Conservation (phyloP, 1,140 invertebrate genomes). For the Plodia interpunctella region DNA sequence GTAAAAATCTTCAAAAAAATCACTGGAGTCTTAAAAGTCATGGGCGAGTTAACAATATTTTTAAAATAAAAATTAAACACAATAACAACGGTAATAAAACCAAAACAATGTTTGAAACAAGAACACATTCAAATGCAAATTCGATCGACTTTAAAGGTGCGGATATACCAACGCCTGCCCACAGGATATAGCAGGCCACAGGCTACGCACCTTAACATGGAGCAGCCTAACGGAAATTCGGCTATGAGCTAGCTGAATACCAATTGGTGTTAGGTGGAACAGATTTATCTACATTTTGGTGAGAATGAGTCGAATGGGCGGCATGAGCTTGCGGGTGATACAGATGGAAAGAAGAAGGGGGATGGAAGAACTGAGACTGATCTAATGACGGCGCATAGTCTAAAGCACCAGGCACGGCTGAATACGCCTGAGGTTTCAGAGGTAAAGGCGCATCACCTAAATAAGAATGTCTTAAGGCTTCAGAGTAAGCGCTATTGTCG, state of each 20-base stretch:
- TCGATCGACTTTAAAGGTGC: conserved; percentile 5
- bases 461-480: conserved; percentile 78
- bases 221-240: conserved; percentile 28
- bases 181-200: too few relatives aligned
- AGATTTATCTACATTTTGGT: conserved; percentile 72
- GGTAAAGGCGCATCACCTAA: conserved; percentile 84
- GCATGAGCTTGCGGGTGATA: conserved; percentile 85
- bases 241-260: conserved; percentile 88
- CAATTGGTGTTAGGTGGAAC: conserved; percentile 82
- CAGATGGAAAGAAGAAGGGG: conserved; percentile 89
- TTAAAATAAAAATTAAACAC: conserved; percentile 32
- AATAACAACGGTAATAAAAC: conserved; percentile 37
- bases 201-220: too few relatives aligned
- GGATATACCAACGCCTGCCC: too few relatives aligned
- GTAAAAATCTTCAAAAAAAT: conserved; percentile 2
- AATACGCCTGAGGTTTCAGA: conserved; percentile 93
- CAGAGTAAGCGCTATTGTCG: conserved; percentile 65
- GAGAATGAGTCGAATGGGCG: conserved; percentile 69
- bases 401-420: conserved; percentile 76
- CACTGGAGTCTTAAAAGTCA: conserved; percentile 4
- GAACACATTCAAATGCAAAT: conserved; percentile 14
- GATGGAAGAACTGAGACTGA: conserved; percentile 91
- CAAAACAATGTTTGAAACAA: conserved; percentile 11
- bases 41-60: conserved; percentile 23
- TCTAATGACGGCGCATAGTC: conserved; percentile 78